phyloP scores from a whole-genome alignment of 2,888 invertebrate genomes.

The Sphecodes monilicornis region DNA sequence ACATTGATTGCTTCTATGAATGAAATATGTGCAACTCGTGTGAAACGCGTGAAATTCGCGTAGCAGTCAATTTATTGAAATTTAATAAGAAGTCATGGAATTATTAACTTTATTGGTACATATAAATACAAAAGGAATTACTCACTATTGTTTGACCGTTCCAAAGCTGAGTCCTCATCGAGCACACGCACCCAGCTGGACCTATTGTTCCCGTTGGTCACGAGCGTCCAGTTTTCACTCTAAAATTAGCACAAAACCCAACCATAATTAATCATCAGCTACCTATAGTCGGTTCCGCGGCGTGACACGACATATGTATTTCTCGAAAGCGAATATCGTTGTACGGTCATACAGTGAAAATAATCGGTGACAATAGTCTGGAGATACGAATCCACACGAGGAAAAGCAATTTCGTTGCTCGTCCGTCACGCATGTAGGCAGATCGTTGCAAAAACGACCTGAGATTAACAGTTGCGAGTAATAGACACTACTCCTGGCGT shows the following conservation, averaged over 20 bases:
- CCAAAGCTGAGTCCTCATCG: constrained; percentile 42
- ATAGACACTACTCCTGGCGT: constrained; percentile 9
- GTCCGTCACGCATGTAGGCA: constrained; percentile 33
- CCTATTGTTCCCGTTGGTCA: constrained; percentile 42
- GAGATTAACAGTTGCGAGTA: constrained; percentile 39
- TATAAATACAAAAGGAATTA: neutral
- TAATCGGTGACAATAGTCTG: neutral
- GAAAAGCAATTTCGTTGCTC: constrained; percentile 25
- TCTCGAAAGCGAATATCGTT: neutral
- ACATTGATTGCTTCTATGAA: no score
- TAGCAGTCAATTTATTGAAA: no score
- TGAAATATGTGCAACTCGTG: no score
- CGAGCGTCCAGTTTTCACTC: constrained; percentile 65
- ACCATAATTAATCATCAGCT: constrained; percentile 22
- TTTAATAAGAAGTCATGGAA: neutral
- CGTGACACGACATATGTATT: neutral
- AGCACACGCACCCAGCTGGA: constrained; percentile 49
- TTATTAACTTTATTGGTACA: neutral
- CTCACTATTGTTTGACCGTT: constrained; percentile 75
- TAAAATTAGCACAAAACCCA: constrained; percentile 62
- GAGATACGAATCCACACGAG: neutral
- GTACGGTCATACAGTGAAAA: neutral
- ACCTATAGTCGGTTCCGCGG: neutral
- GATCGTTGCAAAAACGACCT: constrained; percentile 51
- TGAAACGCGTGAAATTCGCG: no score